Evolutionary conservation across 2,888 invertebrate genomes (phyloP).

Genomic region (Papilio elwesi): DNA sequence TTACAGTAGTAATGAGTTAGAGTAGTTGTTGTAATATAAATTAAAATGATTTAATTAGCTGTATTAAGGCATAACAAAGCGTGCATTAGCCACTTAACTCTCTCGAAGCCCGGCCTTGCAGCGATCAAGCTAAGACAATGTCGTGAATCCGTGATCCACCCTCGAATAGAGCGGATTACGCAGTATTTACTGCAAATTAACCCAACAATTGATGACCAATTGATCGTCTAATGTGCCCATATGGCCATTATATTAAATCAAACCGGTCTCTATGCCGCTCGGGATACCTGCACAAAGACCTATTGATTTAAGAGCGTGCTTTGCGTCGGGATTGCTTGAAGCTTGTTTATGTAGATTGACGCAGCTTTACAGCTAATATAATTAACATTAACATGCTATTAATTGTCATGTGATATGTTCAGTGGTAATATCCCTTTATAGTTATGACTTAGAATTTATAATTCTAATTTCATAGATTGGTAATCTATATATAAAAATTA

Average conservation of each 20-base stretch:
- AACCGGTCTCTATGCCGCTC: slow-evolving; percentile 60
- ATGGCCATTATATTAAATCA: slow-evolving; percentile 81
- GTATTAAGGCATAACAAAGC: background rate
- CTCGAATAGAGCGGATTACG: slow-evolving; percentile 61
- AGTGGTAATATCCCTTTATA: slow-evolving; percentile 8
- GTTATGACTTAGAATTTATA: slow-evolving; percentile 15
- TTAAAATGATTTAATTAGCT: slow-evolving; percentile 19
- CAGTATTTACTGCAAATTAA: slow-evolving; percentile 79
- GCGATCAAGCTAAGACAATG: slow-evolving; percentile 38
- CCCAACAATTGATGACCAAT: slow-evolving; percentile 78
- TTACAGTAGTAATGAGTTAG: too few relatives aligned
- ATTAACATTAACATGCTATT: slow-evolving; percentile 39
- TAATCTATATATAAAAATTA: too few relatives aligned
- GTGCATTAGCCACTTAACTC: slow-evolving; percentile 17
- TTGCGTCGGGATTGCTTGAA: slow-evolving; percentile 49
- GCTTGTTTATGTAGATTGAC: slow-evolving; percentile 63
- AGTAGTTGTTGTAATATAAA: background rate
- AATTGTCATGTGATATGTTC: slow-evolving; percentile 22
- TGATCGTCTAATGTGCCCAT: slow-evolving; percentile 78
- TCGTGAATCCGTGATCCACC: slow-evolving; percentile 54
- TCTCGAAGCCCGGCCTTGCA: slow-evolving; percentile 18
- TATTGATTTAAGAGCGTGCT: slow-evolving; percentile 72
- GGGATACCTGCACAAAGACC: slow-evolving; percentile 75
- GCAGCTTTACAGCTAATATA: slow-evolving; percentile 45
- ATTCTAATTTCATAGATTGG: too few relatives aligned